Conservation (phyloP, 2,797 vertebrate species). For the Helicolenus hilgendorfi region DNA sequence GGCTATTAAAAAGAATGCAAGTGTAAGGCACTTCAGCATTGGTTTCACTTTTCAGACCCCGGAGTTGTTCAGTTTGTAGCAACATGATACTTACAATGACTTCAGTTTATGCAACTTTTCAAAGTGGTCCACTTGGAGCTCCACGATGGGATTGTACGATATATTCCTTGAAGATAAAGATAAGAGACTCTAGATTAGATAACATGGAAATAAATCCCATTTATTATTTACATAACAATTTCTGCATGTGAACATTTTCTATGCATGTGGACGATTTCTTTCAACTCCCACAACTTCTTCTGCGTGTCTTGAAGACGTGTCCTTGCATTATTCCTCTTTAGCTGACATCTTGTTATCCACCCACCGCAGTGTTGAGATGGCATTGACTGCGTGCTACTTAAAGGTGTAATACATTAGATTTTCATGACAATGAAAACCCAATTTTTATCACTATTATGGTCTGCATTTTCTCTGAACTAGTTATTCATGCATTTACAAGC, state of each 20-base stretch:
- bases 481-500: not conserved
- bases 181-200: not conserved
- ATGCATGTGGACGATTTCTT: not conserved
- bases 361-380: not conserved
- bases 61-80: not conserved
- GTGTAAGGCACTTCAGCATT: too few relatives aligned
- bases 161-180: constrained; percentile 90
- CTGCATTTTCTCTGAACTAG: not conserved
- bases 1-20: too few relatives aligned
- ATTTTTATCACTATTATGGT: not conserved
- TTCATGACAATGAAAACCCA: not conserved
- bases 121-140: constrained; percentile 95
- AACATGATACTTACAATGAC: constrained; percentile 94
- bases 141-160: constrained; percentile 95
- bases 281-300: not conserved
- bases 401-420: not conserved
- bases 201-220: not conserved
- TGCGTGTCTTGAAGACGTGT: not conserved
- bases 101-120: constrained; percentile 94
- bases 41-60: too few relatives aligned
- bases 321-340: not conserved
- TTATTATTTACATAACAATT: not conserved
- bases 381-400: too few relatives aligned
- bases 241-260: not conserved
- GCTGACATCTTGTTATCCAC: not conserved